These are phyloP conservation scores for Actinostola sp. DNA, from an alignment of 92 coral and sea anemone genomes.

Conservation along the genomic window DNA sequence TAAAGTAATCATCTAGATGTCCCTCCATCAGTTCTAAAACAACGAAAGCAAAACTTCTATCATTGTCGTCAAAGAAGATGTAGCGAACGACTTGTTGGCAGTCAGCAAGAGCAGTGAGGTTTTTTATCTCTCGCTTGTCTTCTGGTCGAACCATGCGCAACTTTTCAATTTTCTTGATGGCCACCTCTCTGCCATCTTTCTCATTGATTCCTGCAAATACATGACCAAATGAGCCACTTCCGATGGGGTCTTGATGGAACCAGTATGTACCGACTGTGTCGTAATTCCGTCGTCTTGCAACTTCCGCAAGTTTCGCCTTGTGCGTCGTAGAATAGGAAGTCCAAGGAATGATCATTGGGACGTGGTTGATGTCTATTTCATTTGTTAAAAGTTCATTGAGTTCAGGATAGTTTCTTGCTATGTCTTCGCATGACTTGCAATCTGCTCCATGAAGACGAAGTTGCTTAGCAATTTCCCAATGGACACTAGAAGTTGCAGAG, in stretches of 20 bases:
- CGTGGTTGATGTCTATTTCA: not conserved
- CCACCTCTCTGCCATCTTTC: constrained; percentile 45
- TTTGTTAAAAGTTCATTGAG: not conserved
- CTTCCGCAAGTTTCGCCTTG: not conserved
- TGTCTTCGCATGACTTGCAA: constrained; percentile 10
- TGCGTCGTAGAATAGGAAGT: not conserved
- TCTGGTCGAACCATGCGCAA: constrained; percentile 1
- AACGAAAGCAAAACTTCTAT: constrained; percentile 23
- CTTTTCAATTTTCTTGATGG: constrained; percentile 34
- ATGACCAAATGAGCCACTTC: constrained; percentile 35
- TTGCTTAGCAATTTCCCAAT: constrained; percentile 1
- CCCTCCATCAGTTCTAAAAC: constrained; percentile 73
- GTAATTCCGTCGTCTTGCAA: constrained; percentile 24
- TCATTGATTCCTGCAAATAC: constrained; percentile 38
- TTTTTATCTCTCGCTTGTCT: constrained; percentile 31
- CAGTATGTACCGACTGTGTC: not conserved
- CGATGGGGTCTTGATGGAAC: constrained; percentile 24
- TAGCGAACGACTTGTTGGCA: constrained; percentile 40
- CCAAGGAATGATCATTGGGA: constrained; percentile 22
- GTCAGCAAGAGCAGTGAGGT: constrained; percentile 20
- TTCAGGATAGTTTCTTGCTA: not conserved
- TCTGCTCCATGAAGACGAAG: constrained; percentile 15
- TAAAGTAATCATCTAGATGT: constrained; percentile 44
- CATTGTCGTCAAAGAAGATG: not conserved
- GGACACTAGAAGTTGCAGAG: not conserved